Conservation (phyloP, 2,113 vertebrate genomes). For the Crotalus tigris region DNA sequence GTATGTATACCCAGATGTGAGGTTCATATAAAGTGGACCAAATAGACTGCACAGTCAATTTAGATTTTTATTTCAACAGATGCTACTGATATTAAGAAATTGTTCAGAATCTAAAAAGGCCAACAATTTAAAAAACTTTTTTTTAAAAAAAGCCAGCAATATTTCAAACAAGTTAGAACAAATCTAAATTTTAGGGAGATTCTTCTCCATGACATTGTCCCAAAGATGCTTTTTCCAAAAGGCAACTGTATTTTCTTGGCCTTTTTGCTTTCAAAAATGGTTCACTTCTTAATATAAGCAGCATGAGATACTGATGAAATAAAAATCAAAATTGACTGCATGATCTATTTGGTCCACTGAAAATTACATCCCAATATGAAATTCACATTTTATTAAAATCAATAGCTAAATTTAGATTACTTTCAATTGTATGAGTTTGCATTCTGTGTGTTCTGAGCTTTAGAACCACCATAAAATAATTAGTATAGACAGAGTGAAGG, state of each 20-base stretch:
- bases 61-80: background rate
- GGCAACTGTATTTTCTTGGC: no score
- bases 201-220: background rate
- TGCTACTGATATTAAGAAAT: background rate
- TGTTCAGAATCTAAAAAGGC: background rate
- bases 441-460: background rate
- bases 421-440: background rate
- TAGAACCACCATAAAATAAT: background rate
- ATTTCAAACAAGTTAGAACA: background rate
- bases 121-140: background rate
- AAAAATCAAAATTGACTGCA: background rate
- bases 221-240: background rate
- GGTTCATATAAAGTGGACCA: background rate
- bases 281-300: background rate
- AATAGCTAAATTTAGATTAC: background rate
- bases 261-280: background rate
- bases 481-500: background rate
- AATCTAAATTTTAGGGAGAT: background rate
- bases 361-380: background rate
- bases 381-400: background rate
- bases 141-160: background rate
- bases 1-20: background rate
- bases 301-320: background rate
- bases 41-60: background rate
- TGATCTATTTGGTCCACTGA: background rate